A percentile compares a stretch with the other conserved stretches of the same genome.
phyloP scores from a whole-genome alignment of 1,140 invertebrate genomes.

The Drosophila ficusphila region DNA sequence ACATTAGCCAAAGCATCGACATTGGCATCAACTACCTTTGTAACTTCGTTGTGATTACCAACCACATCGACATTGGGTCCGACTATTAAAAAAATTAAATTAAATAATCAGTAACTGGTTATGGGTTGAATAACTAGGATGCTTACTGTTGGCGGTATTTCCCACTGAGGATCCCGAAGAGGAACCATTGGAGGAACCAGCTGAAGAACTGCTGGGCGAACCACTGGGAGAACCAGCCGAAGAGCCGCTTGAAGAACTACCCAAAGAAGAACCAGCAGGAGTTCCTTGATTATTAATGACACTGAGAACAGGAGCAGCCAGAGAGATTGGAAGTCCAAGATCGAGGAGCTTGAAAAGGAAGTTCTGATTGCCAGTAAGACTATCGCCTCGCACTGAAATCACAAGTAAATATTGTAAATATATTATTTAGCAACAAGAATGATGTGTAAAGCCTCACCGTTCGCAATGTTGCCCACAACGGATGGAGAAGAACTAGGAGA shows the following conservation, averaged over 20 bases:
- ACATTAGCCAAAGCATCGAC: not conserved
- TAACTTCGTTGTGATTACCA: not conserved
- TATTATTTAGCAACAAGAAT: not conserved
- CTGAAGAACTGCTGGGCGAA: not conserved
- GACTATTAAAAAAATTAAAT: not conserved
- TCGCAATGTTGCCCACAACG: slow-evolving; percentile 1
- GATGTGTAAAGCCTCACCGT: not conserved
- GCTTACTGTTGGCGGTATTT: slow-evolving; percentile 14
- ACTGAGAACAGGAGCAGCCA: not conserved
- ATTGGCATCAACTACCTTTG: not conserved
- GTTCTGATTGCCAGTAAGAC: not conserved
- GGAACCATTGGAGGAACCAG: not conserved
- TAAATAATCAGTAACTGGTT: not conserved
- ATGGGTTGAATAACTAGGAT: too few species aligned
- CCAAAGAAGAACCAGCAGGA: not conserved
- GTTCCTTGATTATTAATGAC: not conserved
- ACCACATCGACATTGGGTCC: not conserved
- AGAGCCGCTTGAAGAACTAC: not conserved
- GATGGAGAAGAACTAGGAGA: not conserved
- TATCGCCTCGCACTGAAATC: not conserved
- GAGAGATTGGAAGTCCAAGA: not conserved
- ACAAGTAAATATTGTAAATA: not conserved
- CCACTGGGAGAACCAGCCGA: not conserved
- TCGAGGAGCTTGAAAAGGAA: not conserved
- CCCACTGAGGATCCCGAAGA: not conserved